Evolutionary conservation across 2,113 vertebrate genomes (phyloP).

Genomic region (Sterna hirundo): DNA sequence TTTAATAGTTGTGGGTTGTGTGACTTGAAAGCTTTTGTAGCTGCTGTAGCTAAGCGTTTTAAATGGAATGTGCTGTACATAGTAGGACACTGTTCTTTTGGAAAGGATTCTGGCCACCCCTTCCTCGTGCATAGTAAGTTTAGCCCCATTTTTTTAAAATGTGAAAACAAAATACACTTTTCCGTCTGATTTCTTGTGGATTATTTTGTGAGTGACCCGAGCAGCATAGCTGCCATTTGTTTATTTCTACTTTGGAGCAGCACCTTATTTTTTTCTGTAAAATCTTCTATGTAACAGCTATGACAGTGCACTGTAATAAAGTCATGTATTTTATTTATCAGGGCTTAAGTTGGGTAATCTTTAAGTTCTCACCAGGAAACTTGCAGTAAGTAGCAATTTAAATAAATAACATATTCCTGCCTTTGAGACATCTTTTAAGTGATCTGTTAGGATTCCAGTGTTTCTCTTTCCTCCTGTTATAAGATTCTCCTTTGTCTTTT

Average conservation of each 20-base stretch:
- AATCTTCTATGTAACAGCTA: background rate
- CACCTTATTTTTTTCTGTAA: background rate
- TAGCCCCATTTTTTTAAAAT: background rate
- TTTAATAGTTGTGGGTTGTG: background rate
- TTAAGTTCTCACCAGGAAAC: background rate
- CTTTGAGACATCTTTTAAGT: background rate
- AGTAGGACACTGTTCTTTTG: background rate
- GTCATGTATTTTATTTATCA: background rate
- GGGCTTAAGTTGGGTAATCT: background rate
- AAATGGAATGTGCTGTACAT: background rate
- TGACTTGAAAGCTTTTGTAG: background rate
- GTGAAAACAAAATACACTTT: background rate
- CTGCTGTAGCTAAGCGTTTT: background rate
- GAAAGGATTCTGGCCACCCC: background rate
- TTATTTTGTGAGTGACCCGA: background rate
- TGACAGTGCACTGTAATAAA: background rate
- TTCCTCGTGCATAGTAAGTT: background rate
- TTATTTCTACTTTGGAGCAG: background rate
- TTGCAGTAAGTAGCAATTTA: background rate
- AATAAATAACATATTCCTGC: background rate
- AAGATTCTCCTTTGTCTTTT: background rate
- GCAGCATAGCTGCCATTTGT: background rate
- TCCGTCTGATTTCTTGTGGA: background rate
- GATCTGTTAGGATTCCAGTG: background rate
- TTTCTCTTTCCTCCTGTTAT: background rate